Base-by-base conservation (phyloP, 2,888 invertebrate genomes). In the Caenorhabditis imperialis region DNA sequence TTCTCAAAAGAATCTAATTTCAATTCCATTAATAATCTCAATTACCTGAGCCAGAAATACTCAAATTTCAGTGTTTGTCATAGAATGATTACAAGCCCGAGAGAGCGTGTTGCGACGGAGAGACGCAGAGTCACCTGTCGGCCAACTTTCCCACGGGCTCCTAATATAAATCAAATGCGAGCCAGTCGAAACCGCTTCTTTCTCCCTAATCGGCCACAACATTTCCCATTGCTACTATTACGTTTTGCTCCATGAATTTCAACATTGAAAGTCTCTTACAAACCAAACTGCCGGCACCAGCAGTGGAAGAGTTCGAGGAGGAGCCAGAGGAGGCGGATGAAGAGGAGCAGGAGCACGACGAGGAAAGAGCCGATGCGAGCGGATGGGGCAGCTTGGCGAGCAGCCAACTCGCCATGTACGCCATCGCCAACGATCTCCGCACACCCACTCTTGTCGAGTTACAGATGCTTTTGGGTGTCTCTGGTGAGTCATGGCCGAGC, bases 381-480 rank as follows among this genome's bases (percentile, higher is more conserved):
- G 37, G 33, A n/a, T 70, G 70, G 69, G 48, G 55, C 37, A 70
- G 51, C 37, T 33, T 78, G 54, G 62, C 80, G 5, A 67, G 65
- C 20, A 78, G 74, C 27, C 81, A 81, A 47, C 42, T 78, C 20
- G 81, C 81, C 18, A 72, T 81, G 60, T 77, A 69, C 44, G 81
- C 81, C 2, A 81, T 81, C 33, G 79, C 77, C 6, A 81, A 79
- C 48, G 77, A 81, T 33, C 23, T 79, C 33, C 53, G 72, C 22
- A 73, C 80, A 10, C 87, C 87, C 2, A 84, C 84, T 4, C 61
- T 87, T 8, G 77, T 86, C 27, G 87, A 87, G 61, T 78, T 87
- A 16, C 87, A 87, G 62, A 82, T 88, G 82, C 74, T 87, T 8
- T 76, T 87, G 20, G 87, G 87, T 6, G 67, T 79, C 1, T 75